Evolutionary conservation across 2,888 invertebrate genomes (phyloP), one percentile per base, ranked within the genome.

Genomic region (Gastracanthus pulcherrimus): DNA sequence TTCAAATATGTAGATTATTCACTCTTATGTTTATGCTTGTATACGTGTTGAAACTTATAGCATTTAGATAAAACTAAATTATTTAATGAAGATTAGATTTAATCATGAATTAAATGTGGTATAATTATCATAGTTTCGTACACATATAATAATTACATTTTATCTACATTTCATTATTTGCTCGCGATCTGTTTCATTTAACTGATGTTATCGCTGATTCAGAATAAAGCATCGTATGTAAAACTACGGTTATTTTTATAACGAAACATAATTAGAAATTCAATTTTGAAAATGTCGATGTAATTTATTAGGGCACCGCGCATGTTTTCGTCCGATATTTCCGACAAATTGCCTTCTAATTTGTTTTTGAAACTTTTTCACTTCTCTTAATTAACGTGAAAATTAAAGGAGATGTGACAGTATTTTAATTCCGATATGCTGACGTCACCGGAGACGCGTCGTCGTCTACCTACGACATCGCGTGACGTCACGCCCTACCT

Each of bases 401-500:
- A 62, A 51, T 70, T 69, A 60, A 77, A 60, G 70, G 62, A 5
- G 48, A 62, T 45, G 36, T 23, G 36, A 23, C 69, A 26, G 38
- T 69, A 58, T 76, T 74, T 76, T 26, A 51, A 71, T 70, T 36
- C 4, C 31, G 36, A 51, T 77, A 51, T 29, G 19, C 34, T 71
- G 48, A 70, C 70, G 77, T 70, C 77, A 70, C 70, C 4, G 3
- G 31, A 41, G 5, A 16, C 7, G 19, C 58, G 34, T 36, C 62
- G 77, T 60, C 19, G 62, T 70, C 31, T 36, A n/a, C n/a, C n/a
- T n/a, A n/a, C n/a, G n/a, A 23, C 31, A 36, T 34, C 23, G 3
- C 9, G 41, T 69, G 76, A 76, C 76, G 58, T 76, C 69, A 69
- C 69, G 34, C 5, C 34, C 13, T 16, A 41, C 60, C 51, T 75